A percentile compares a stretch with the other conserved stretches of the same genome.
These are phyloP conservation scores for Idaea straminata DNA, from an alignment of 2,888 invertebrate genomes.

Conservation along the genomic window DNA sequence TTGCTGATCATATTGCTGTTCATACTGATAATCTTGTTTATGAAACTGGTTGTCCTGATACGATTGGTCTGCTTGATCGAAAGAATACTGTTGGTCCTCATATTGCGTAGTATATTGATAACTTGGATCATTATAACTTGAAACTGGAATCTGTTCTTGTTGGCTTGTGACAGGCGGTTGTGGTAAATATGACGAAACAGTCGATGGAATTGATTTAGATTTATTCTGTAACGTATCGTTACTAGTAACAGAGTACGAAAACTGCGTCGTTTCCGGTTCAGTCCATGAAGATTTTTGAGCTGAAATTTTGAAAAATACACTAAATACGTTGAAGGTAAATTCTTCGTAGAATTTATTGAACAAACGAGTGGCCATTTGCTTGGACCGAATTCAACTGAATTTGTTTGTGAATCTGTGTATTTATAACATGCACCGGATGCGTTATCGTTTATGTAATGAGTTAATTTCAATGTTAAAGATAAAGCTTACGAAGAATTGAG, in stretches of 20 bases:
- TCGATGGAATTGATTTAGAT: slow-evolving; percentile 57
- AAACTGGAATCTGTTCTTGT: slow-evolving; percentile 36
- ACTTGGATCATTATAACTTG: slow-evolving; percentile 44
- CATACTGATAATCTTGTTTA: slow-evolving; percentile 41
- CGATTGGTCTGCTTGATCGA: slow-evolving; percentile 40
- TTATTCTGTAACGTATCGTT: slow-evolving; percentile 48
- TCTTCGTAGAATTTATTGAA: slow-evolving; percentile 49
- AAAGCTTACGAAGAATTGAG: slow-evolving; percentile 9
- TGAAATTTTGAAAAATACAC: slow-evolving; percentile 60
- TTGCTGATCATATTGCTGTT: slow-evolving; percentile 41
- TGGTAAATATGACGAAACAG: slow-evolving; percentile 54
- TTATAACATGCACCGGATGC: slow-evolving; percentile 47
- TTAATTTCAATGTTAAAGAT: slow-evolving; percentile 23
- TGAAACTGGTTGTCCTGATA: slow-evolving; percentile 39
- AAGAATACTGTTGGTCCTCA: slow-evolving; percentile 36
- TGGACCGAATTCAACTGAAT: slow-evolving; percentile 39
- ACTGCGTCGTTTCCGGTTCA: slow-evolving; percentile 62
- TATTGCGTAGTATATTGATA: slow-evolving; percentile 52
- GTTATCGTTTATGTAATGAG: slow-evolving; percentile 52
- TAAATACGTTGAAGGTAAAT: slow-evolving; percentile 46
- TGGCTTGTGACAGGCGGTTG: slow-evolving; percentile 57
- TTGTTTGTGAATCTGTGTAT: slow-evolving; percentile 30
- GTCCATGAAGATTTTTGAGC: slow-evolving; percentile 73
- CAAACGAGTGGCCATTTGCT: slow-evolving; percentile 50
- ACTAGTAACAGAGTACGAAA: slow-evolving; percentile 61